Conservation (phyloP, 2,888 invertebrate genomes). For the Dolichomitus sp. region DNA sequence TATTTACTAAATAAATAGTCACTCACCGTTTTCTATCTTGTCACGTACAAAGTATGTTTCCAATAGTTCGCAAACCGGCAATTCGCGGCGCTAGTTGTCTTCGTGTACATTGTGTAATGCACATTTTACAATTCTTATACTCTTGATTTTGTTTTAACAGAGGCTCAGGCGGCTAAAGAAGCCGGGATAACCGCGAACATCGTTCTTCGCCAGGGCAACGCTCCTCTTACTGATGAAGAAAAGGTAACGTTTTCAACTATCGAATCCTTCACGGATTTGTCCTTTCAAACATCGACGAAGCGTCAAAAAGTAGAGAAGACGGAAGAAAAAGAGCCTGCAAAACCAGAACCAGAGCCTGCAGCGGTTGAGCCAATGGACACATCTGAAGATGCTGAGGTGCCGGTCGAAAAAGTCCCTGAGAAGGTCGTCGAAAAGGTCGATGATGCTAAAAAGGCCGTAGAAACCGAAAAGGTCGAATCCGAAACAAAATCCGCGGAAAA, state of each 20-base stretch:
- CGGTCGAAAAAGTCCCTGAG: conserved; percentile 70
- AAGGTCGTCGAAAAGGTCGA: conserved; percentile 63
- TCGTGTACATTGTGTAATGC: conserved; percentile 8
- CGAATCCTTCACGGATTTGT: conserved; percentile 89
- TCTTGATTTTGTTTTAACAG: conserved; percentile 86
- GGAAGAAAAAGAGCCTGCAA: conserved; percentile 51
- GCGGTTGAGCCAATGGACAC: conserved; percentile 81
- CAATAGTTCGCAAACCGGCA: no score
- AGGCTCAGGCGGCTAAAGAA: conserved; percentile 93
- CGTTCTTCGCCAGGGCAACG: conserved; percentile 93
- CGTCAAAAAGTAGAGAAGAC: conserved; percentile 81
- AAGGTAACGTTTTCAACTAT: conserved; percentile 88
- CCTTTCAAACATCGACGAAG: conserved; percentile 81
- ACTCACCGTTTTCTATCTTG: no score
- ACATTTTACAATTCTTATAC: conserved; percentile 22
- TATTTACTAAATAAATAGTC: no score
- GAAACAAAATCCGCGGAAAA: conserved; percentile 47
- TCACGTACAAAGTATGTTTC: no score
- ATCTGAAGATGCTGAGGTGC: conserved; percentile 78
- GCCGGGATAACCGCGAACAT: conserved; percentile 91
- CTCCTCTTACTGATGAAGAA: conserved; percentile 89
- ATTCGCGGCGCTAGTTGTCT: no score
- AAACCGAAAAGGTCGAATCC: conserved; percentile 50
- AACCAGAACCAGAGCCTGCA: conserved; percentile 46
- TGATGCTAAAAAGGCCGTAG: conserved; percentile 38